These are phyloP conservation scores for Chanos chanos DNA, from an alignment of 2,797 vertebrate species.

Conservation along the genomic window DNA sequence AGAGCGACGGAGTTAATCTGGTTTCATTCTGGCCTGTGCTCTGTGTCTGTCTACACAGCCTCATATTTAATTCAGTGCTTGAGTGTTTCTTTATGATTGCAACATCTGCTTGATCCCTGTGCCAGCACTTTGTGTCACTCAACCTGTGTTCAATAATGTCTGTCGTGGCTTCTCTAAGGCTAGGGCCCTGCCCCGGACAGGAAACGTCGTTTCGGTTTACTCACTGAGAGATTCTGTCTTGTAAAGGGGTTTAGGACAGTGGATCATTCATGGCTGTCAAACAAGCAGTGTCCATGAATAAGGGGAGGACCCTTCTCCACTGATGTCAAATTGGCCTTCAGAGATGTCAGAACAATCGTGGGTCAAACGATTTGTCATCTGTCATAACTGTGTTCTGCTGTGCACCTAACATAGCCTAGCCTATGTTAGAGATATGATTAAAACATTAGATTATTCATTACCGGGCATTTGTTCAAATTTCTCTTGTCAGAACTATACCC, in stretches of 20 bases:
- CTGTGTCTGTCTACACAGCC: constrained; percentile 47
- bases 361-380: constrained; percentile 9
- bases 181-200: constrained; percentile 60
- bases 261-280: too few species aligned
- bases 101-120: constrained; percentile 76
- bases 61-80: constrained; percentile 75
- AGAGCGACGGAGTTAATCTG: too few species aligned
- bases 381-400: not conserved
- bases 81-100: constrained; percentile 77
- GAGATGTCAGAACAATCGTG: not conserved
- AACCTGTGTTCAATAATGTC: constrained; percentile 75
- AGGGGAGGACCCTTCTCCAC: not conserved
- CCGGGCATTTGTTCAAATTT: too few species aligned
- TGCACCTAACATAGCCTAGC: not conserved
- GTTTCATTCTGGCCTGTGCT: constrained; percentile 32
- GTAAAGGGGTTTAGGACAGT: not conserved
- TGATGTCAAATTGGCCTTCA: not conserved
- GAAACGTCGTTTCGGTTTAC: constrained; percentile 60
- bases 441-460: too few species aligned
- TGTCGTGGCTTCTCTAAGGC: constrained; percentile 65
- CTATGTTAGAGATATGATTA: too few species aligned
- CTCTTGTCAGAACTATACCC: too few species aligned
- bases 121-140: constrained; percentile 69
- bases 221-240: constrained; percentile 46
- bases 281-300: not conserved